phyloP scores from a whole-genome alignment of 2,888 invertebrate species.

The Germaria angustata region DNA sequence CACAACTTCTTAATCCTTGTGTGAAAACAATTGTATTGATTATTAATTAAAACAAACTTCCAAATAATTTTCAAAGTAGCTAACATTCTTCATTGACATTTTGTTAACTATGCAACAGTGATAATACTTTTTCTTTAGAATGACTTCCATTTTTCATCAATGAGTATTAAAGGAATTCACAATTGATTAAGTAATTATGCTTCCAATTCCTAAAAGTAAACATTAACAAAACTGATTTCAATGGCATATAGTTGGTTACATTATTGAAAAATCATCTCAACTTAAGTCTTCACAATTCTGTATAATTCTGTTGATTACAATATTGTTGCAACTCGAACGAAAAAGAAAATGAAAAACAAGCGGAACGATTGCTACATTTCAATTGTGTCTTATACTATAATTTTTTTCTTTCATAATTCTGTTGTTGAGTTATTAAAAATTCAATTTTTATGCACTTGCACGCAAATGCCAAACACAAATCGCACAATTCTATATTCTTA shows the following conservation, averaged over 20 bases:
- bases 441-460: conserved; percentile 65
- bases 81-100: no score
- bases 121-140: no score
- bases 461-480: conserved; percentile 46
- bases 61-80: no score
- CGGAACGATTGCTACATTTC: neutral
- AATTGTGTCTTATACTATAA: neutral
- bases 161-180: no score
- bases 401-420: conserved; percentile 16
- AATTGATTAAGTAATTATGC: no score
- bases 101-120: no score
- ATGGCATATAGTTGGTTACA: neutral
- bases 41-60: no score
- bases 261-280: neutral
- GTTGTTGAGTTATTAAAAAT: conserved; percentile 66
- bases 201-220: no score
- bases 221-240: neutral
- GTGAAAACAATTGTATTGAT: no score
- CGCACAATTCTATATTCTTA: conserved; percentile 55
- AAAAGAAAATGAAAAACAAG: neutral
- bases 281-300: neutral
- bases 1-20: no score
- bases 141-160: no score
- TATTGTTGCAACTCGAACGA: neutral
- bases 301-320: neutral